Evolutionary conservation across 2,797 vertebrate species (phyloP), one percentile per base, ranked within the genome.

Genomic region (Coccyzus lansbergi): DNA sequence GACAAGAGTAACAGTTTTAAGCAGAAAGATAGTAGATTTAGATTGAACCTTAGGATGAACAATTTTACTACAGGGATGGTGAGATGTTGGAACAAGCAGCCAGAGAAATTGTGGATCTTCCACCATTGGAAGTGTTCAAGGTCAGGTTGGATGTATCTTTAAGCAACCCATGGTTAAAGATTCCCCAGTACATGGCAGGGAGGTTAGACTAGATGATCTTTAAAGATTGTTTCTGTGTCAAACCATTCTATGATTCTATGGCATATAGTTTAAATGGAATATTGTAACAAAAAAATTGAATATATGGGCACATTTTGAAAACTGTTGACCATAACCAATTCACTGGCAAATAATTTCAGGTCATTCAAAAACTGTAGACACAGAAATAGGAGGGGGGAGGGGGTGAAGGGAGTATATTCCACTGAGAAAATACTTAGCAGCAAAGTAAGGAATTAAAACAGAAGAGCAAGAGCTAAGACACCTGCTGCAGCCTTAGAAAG

Each of bases 101-200:
- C 12, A 52, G 36, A 80, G 28, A 44, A 42, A 28, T 13, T 44
- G 28, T n/a, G n/a, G n/a, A 18, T 44, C 15, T 4, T 28, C n/a
- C 12, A 17, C 8, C 14, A 6, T 3, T 36, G 36, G 13, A 75
- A 51, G 4, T 20, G 21, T 31, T 67, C 26, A 36, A 36, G 17
- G 26, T 25, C 17, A 34, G 53, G 18, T 15, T n/a, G n/a, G n/a
- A n/a, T n/a, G n/a, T n/a, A n/a, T n/a, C n/a, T n/a, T n/a, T n/a
- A n/a, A n/a, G n/a, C n/a, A 68, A 44, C 15, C 4, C 1, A 0
- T 46, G 52, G 46, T 19, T 11, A 59, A 31, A 44, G 18, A 8
- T 18, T n/a, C n/a, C 22, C 28, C 26, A 36, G 15, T 0, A 0
- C 11, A 36, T 22, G 22, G 14, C 26, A 31, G 7, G 14, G 7